phyloP scores from a whole-genome alignment of 1,140 invertebrate genomes.

The Steinernema feltiae region DNA sequence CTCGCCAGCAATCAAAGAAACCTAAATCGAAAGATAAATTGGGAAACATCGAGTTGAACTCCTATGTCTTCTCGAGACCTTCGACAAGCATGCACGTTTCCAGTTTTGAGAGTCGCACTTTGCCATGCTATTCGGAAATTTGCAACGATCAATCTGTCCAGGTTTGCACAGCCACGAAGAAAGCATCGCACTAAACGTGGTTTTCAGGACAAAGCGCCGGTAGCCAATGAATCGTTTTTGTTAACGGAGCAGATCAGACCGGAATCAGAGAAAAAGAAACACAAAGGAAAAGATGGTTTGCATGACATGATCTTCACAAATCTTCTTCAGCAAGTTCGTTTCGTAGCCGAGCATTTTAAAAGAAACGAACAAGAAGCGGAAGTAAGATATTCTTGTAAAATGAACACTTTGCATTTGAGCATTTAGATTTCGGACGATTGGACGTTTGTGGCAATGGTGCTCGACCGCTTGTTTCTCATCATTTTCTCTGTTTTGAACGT shows the following conservation, averaged over 20 bases:
- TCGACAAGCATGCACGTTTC: background rate
- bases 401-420: background rate
- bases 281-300: constrained; percentile 37
- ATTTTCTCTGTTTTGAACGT: constrained; percentile 56
- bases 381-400: constrained; percentile 28
- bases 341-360: constrained; percentile 50
- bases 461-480: constrained; percentile 84
- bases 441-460: constrained; percentile 99
- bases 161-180: background rate
- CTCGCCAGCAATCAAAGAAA: background rate
- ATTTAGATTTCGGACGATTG: constrained; percentile 73
- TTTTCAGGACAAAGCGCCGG: background rate
- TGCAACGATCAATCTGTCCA: background rate
- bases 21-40: background rate
- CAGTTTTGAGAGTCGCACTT: background rate
- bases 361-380: constrained; percentile 46
- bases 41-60: background rate
- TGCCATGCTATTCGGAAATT: background rate
- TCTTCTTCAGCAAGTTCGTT: constrained; percentile 51
- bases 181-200: background rate
- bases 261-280: constrained; percentile 10
- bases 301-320: constrained; percentile 55
- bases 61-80: background rate
- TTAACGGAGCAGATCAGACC: background rate
- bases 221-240: background rate